Evolutionary conservation across 2,113 vertebrate species (phyloP).

Genomic region (Numida meleagris): DNA sequence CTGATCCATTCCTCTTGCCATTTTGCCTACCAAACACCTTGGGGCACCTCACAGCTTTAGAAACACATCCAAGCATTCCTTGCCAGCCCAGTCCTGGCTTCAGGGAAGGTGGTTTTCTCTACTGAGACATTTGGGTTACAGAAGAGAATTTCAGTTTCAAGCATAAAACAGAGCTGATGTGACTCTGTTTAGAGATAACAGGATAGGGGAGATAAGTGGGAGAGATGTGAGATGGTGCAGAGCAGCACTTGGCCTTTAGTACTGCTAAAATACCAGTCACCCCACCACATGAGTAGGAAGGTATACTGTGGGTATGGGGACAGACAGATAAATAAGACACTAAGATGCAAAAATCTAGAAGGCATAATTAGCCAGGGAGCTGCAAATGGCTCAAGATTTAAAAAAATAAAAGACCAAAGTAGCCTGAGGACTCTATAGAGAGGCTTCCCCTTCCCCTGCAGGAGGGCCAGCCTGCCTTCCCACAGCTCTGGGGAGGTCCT

Average conservation of each 20-base stretch:
- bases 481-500: constrained; percentile 19
- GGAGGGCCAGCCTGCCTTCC: background rate
- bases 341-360: background rate
- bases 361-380: background rate
- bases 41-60: background rate
- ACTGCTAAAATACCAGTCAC: background rate
- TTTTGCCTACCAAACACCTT: background rate
- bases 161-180: background rate
- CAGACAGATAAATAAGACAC: background rate
- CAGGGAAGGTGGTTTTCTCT: background rate
- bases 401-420: background rate
- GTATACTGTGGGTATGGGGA: background rate
- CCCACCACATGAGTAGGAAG: background rate
- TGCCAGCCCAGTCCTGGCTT: background rate
- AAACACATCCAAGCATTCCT: background rate
- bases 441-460: background rate
- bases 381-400: background rate
- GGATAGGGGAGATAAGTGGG: background rate
- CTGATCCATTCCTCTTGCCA: background rate
- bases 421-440: background rate
- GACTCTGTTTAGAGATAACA: background rate
- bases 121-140: background rate
- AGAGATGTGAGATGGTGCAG: background rate
- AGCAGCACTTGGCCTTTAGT: background rate
- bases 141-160: background rate